Evolutionary conservation across 2,113 vertebrate species (phyloP), one percentile per base, ranked within the genome.

Genomic region (Serinus canaria): DNA sequence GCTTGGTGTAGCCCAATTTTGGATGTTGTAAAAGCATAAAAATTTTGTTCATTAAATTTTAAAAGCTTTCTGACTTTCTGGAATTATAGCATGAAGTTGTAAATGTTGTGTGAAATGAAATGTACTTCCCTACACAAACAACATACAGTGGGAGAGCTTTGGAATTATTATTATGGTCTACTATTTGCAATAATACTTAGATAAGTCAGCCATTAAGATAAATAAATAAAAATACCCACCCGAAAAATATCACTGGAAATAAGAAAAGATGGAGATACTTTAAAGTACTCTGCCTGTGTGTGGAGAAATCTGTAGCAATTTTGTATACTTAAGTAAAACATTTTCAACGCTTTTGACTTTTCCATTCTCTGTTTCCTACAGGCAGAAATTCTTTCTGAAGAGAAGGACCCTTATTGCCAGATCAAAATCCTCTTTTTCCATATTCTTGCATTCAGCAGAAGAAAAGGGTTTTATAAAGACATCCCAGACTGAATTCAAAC

Each of bases 61-160:
- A 92, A 96, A 93, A 94, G 83, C 75, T 92, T 95, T 94, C 37
- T 87, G 69, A 90, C 60, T 94, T 96, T 22, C 49, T 94, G 63
- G 69, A 96, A 96, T 95, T 94, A 95, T 79, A 83, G 43, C 49
- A 83, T 16, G 30, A 60, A 83, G 44, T 78, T 92, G 33, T 89
- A 97, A 97, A 94, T 95, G 89, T 93, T 91, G 89, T 94, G 87
- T 95, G 92, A 94, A 94, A 95, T 89, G 75, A 95, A 95, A 81
- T 90, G 64, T 70, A 62, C 81, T 92, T 96, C 39, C 25, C 8
- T 86, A 92, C 63, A 67, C 52, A 96, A 87, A 92, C 77, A 87
- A 62, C 35, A 55, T 81, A 33, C 30, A 81, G 59, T 69, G 43
- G 46, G 43, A 85, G 83, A 90, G 53, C 49, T 91, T 86, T 87